phyloP scores from a whole-genome alignment of 2,113 vertebrate genomes.

The Origma solitaria region DNA sequence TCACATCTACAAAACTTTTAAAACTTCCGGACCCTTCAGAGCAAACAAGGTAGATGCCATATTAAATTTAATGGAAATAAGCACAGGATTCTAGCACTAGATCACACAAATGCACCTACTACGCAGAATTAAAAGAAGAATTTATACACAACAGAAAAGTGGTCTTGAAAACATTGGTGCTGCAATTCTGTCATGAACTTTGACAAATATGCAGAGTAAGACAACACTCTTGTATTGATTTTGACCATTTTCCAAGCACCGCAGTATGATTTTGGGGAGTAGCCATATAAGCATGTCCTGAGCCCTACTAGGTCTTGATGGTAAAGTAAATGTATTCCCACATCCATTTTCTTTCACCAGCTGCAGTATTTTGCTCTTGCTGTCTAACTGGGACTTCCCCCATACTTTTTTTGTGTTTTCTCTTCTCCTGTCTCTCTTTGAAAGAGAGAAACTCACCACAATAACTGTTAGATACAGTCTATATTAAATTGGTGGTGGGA shows the following conservation, averaged over 20 bases:
- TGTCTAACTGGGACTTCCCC: background rate
- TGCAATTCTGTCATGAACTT: background rate
- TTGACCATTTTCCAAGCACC: background rate
- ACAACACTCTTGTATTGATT: background rate
- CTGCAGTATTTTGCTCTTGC: background rate
- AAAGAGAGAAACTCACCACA: background rate
- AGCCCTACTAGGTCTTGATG: background rate
- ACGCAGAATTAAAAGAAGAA: background rate
- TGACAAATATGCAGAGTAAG: background rate
- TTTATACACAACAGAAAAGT: background rate
- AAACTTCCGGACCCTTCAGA: background rate
- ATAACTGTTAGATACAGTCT: background rate
- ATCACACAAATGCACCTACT: background rate
- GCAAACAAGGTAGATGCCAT: background rate
- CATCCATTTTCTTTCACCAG: background rate
- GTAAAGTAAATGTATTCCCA: background rate
- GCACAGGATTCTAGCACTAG: background rate
- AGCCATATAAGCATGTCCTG: background rate
- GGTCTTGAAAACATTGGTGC: background rate
- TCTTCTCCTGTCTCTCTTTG: background rate
- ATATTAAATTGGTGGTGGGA: background rate
- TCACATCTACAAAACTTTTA: background rate
- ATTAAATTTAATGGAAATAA: background rate
- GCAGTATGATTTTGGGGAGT: background rate
- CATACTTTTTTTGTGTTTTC: background rate